A percentile compares a stretch with the other conserved stretches of the same genome.
These are phyloP conservation scores for Callithrix jacchus DNA, from an alignment of 2,113 vertebrate species.

Conservation along the genomic window DNA sequence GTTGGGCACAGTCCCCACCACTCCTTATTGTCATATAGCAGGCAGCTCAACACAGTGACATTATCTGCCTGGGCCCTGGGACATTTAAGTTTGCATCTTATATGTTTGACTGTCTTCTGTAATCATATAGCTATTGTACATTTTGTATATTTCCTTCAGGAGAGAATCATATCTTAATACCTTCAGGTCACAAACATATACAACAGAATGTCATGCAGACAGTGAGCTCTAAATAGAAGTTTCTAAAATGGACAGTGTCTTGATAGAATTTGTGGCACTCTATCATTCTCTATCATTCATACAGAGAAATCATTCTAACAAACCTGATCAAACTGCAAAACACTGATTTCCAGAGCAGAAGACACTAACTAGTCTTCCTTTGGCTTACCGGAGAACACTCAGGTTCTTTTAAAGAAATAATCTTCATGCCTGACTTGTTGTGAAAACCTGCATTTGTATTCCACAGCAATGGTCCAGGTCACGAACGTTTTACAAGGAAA, in stretches of 20 bases:
- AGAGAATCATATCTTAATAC: neutral
- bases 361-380: neutral
- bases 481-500: slow-evolving; percentile 65
- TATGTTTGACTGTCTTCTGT: neutral
- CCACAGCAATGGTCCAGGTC: slow-evolving; percentile 45
- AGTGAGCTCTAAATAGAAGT: neutral
- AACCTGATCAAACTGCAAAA: neutral
- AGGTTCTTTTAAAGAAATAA: slow-evolving; percentile 14
- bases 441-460: slow-evolving; percentile 63
- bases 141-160: neutral
- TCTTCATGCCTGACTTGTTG: slow-evolving; percentile 27
- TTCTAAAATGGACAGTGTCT: neutral
- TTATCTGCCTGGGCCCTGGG: neutral
- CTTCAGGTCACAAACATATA: neutral
- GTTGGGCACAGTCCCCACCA: neutral
- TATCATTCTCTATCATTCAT: too few relatives aligned
- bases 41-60: neutral
- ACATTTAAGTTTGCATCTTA: neutral
- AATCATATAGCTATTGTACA: neutral
- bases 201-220: neutral
- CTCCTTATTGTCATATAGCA: neutral
- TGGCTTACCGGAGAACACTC: neutral
- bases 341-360: neutral
- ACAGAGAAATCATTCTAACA: neutral
- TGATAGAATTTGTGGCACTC: neutral